Base-by-base conservation (phyloP, 2,797 vertebrate genomes). In the Peromyscus attwateri region DNA sequence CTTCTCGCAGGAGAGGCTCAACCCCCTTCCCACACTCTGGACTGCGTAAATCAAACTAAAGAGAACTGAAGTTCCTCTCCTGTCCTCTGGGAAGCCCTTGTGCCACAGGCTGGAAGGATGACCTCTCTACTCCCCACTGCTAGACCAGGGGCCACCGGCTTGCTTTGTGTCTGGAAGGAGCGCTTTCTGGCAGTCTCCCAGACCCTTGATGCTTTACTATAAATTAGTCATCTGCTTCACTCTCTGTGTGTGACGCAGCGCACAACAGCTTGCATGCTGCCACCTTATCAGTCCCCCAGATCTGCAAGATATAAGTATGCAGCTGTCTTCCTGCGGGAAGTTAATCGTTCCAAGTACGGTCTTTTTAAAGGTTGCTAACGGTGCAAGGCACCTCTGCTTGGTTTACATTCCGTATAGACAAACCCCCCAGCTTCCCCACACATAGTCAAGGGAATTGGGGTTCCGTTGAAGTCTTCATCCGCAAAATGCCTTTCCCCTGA, bases 401-500 rank as follows among this genome's bases (percentile, higher is more conserved):
- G 31, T 34, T 55, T 77, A 13, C 60, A 81, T 89, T 95, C 70
- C 23, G 17, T 73, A 13, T 13, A 37, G 21, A 97, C 40, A 87
- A 37, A 95, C 25, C 73, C 62, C 87, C 62, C 87, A 91, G 68
- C 82, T 89, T 62, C 43, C 62, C 49, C 4, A n/a, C 49, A 11
- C 1, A 7, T 17, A 66, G 79, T 27, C 80, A 2, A 12, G 4
- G 25, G 70, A 37, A 43, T 46, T 49, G n/a, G 43, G 60, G 1
- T 70, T 25, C 34, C 1, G 0, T 73, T 40, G 37, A 95, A 79
- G 12, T 87, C 34, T 57, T 93, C 73, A 46, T 95, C 5, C 10
- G 81, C 73, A 77, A 92, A 71, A 88, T 49, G n/a, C n/a, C 62
- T 96, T 81, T 80, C 64, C 85, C 87, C 91, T 85, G 55, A 95